phyloP scores from a whole-genome alignment of 2,888 invertebrate genomes.

The Hyles lineata region DNA sequence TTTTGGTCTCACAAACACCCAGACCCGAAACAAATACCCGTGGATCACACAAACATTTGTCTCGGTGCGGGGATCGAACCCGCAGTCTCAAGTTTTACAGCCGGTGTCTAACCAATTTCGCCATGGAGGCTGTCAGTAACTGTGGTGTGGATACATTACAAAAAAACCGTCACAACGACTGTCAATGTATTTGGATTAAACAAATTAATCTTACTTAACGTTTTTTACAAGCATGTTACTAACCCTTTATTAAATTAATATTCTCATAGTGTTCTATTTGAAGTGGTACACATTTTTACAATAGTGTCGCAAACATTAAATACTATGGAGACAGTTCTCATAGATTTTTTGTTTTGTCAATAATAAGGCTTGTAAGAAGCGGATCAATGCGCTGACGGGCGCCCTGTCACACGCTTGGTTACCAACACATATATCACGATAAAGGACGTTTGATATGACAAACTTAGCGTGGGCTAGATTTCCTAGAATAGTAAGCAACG shows the following conservation, averaged over 20 bases:
- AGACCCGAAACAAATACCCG: too few species aligned
- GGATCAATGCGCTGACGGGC: conserved; percentile 51
- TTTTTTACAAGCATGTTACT: not conserved
- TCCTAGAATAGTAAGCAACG: not conserved
- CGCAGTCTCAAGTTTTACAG: too few species aligned
- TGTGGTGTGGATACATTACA: too few species aligned
- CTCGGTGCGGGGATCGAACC: too few species aligned
- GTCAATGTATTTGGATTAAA: too few species aligned
- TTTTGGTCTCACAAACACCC: too few species aligned
- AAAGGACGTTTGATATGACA: conserved; percentile 14
- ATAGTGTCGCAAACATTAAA: conserved; percentile 64
- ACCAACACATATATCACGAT: conserved; percentile 20
- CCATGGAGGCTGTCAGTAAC: too few species aligned
- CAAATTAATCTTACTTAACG: too few species aligned
- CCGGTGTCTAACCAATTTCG: too few species aligned
- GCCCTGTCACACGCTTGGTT: conserved; percentile 49
- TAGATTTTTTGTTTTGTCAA: conserved; percentile 55
- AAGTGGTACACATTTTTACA: conserved; percentile 46
- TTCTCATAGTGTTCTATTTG: conserved; percentile 26
- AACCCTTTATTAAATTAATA: conserved; percentile 23
- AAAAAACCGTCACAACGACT: too few species aligned
- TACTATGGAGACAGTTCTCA: conserved; percentile 62
- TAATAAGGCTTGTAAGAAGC: conserved; percentile 58
- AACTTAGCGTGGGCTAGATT: not conserved
- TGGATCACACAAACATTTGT: too few species aligned